Evolutionary conservation across 2,113 vertebrate species (phyloP).

Genomic region (Bolborhynchus lineola): DNA sequence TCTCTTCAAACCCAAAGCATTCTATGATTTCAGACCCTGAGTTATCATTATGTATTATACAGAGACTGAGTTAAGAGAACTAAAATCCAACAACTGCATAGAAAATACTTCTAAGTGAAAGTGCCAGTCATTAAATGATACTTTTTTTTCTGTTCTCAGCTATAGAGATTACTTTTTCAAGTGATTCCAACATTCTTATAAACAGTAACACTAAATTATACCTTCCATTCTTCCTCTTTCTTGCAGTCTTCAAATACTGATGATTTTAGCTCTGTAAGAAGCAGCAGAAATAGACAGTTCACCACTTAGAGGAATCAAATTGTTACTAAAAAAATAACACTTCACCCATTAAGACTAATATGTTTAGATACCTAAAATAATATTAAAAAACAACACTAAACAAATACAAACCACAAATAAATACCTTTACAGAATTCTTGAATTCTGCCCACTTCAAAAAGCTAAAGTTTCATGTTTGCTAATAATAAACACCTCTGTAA

Average conservation of each 20-base stretch:
- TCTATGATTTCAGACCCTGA: not conserved
- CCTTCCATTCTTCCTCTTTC: constrained; percentile 83
- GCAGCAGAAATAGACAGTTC: not conserved
- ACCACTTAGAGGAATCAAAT: not conserved
- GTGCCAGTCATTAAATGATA: not conserved
- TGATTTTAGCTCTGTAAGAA: constrained; percentile 75
- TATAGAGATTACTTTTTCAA: not conserved
- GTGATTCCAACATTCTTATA: not conserved
- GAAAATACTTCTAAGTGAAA: not conserved
- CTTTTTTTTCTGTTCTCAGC: not conserved
- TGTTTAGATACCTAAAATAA: not conserved
- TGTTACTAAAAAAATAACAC: not conserved
- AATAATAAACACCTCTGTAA: not conserved
- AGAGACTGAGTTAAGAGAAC: not conserved
- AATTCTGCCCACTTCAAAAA: not conserved
- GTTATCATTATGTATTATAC: not conserved
- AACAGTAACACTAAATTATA: constrained; percentile 8
- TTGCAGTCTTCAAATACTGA: constrained; percentile 76
- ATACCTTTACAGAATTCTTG: not conserved
- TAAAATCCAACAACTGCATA: not conserved
- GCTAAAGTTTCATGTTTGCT: not conserved
- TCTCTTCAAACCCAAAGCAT: not conserved
- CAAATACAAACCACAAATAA: not conserved
- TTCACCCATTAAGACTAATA: not conserved
- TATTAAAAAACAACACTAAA: not conserved